Conservation (phyloP, 2,113 vertebrate species). For the Peromyscus maniculatus region DNA sequence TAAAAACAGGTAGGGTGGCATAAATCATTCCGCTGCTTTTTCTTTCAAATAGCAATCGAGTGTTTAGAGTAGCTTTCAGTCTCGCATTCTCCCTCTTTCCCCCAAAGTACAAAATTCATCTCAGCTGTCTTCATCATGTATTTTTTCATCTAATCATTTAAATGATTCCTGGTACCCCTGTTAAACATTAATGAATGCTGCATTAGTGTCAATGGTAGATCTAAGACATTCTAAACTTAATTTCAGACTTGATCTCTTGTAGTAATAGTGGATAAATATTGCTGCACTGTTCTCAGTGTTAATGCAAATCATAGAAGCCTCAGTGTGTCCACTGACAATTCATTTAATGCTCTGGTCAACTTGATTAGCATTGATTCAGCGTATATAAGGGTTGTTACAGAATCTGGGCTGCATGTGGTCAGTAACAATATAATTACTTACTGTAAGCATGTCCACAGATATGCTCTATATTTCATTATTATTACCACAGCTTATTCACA, state of each 20-base stretch:
- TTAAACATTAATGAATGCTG: conserved; percentile 75
- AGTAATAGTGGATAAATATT: conserved; percentile 83
- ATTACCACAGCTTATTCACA: conserved; percentile 90
- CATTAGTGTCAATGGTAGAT: conserved; percentile 78
- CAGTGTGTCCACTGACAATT: conserved; percentile 77
- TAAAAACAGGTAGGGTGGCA: not conserved
- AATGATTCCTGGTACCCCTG: conserved; percentile 78
- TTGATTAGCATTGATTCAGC: conserved; percentile 86
- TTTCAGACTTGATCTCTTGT: conserved; percentile 77
- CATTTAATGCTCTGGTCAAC: conserved; percentile 82
- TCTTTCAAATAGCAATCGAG: not conserved
- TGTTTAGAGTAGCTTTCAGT: conserved; percentile 59
- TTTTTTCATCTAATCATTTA: conserved; percentile 68
- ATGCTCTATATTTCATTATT: conserved; percentile 88
- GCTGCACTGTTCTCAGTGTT: conserved; percentile 70
- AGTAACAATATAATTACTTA: conserved; percentile 85
- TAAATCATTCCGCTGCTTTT: not conserved
- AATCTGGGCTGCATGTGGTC: conserved; percentile 66
- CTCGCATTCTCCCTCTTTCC: not conserved
- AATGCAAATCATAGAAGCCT: conserved; percentile 81
- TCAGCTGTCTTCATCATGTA: conserved; percentile 67
- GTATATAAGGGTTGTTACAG: conserved; percentile 79
- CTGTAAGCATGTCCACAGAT: conserved; percentile 88
- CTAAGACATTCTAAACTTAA: conserved; percentile 82
- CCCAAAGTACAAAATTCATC: conserved; percentile 53